Percentiles rank a stretch among this genome's conserved stretches.
Evolutionary conservation across 2,113 vertebrate genomes (phyloP).

Genomic region (Baryphthengus martii): DNA sequence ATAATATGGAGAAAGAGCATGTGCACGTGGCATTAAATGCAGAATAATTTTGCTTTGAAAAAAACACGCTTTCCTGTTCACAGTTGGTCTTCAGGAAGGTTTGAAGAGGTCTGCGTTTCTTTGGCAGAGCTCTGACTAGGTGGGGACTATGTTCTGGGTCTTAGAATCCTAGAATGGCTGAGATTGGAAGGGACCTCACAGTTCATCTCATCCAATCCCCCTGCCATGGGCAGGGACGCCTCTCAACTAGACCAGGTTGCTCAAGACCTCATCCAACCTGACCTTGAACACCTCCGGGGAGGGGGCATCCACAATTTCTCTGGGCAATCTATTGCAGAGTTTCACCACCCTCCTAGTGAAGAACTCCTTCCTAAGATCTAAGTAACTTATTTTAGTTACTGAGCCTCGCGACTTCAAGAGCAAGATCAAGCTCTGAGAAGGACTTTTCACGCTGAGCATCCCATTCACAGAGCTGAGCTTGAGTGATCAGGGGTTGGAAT

Average conservation of each 20-base stretch:
- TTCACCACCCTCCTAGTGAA: no score
- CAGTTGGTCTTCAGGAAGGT: background rate
- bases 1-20: background rate
- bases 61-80: background rate
- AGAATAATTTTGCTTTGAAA: background rate
- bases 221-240: no score
- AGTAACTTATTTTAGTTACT: background rate
- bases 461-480: background rate
- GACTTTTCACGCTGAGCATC: background rate
- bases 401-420: background rate
- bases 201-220: no score
- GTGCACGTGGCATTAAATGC: fast-evolving
- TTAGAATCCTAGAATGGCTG: no score
- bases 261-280: no score
- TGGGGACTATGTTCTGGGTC: fast-evolving
- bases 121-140: background rate
- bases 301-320: no score
- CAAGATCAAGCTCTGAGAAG: background rate
- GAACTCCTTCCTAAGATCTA: no score
- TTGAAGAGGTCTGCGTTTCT: background rate
- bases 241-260: no score
- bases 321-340: no score
- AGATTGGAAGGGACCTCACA: no score
- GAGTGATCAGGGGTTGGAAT: background rate
- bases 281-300: no score